Evolutionary conservation across 2,113 vertebrate genomes (phyloP), one percentile per base, ranked within the genome.

Genomic region (Toxostoma redivivum): DNA sequence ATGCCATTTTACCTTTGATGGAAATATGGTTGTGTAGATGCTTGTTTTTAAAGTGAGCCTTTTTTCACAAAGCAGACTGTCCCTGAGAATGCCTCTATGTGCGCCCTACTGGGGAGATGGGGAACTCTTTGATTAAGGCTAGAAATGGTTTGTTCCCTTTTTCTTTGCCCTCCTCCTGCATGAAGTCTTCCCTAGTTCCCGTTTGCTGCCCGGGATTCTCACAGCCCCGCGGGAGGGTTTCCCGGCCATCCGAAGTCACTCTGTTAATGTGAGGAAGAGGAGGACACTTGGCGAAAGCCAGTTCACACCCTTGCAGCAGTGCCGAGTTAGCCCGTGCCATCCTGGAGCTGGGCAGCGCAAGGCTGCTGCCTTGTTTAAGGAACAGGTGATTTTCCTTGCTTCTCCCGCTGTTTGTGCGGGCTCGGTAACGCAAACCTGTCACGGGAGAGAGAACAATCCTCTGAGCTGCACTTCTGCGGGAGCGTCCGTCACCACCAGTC

Each of bases 61-160:
- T 38, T 51, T 81, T 67, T 50, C 69, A 66, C 33, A 78, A 74
- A 35, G 37, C 47, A 61, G 25, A 11, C 45, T 54, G 18, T 37
- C 7, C 38, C 30, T 27, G 27, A 56, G 10, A 92, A 62, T 0
- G 3, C 13, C 28, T 71, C 14, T 18, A 1, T 28, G 12, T 48
- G 28, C 0, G 0, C 16, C 1, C 0, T 38, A 0, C 44, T 51
- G 86, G 13, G 33, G 11, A 54, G n/a, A 23, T 2, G 1, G 28
- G 21, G 40, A 81, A 23, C 12, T 24, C 5, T 45, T 6, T 76
- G 25, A 60, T n/a, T 51, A 84, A 50, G 17, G 16, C 40, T 53
- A 8, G 33, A 67, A 74, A 44, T 22, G 47, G 9, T 73, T 61
- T 62, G 5, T 54, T 48, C 27, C 2, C 24, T 54, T 30, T 72